Conservation (phyloP, 2,888 invertebrate species). For the Dryomyza anilis region DNA sequence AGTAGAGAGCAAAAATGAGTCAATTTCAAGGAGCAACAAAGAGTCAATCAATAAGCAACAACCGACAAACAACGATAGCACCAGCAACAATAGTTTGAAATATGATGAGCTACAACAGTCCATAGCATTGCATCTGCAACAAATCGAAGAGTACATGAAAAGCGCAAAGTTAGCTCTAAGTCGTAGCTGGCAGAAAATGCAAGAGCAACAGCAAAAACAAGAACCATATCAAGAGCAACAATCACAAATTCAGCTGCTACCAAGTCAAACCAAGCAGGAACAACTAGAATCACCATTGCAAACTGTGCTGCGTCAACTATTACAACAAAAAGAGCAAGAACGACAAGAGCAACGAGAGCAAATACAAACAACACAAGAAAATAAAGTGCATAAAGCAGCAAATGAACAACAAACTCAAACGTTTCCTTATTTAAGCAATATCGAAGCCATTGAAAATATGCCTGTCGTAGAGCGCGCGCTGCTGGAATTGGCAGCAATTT, state of each 20-base stretch:
- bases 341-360: too few relatives aligned
- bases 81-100: slow-evolving; percentile 47
- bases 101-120: slow-evolving; percentile 58
- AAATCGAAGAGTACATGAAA: slow-evolving; percentile 58
- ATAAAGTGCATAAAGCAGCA: too few relatives aligned
- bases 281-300: slow-evolving; percentile 49
- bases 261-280: background rate
- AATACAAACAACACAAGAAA: background rate
- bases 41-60: background rate
- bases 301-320: slow-evolving; percentile 44
- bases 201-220: slow-evolving; percentile 28
- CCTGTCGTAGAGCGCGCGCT: slow-evolving; percentile 56
- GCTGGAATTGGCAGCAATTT: slow-evolving; percentile 46
- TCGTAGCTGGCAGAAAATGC: slow-evolving; percentile 39
- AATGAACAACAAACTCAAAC: too few relatives aligned
- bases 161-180: slow-evolving; percentile 56
- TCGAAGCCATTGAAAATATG: slow-evolving; percentile 50
- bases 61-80: background rate
- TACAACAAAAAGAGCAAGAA: background rate
- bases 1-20: background rate
- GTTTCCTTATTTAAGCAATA: too few relatives aligned
- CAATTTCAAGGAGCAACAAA: background rate
- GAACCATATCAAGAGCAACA: slow-evolving; percentile 6
- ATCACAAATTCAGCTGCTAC: background rate
- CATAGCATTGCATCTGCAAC: slow-evolving; percentile 56